A percentile compares a stretch with the other conserved stretches of the same genome.
Evolutionary conservation across 2,113 vertebrate genomes (phyloP).

Genomic region (Epinephelus cyanopodus): DNA sequence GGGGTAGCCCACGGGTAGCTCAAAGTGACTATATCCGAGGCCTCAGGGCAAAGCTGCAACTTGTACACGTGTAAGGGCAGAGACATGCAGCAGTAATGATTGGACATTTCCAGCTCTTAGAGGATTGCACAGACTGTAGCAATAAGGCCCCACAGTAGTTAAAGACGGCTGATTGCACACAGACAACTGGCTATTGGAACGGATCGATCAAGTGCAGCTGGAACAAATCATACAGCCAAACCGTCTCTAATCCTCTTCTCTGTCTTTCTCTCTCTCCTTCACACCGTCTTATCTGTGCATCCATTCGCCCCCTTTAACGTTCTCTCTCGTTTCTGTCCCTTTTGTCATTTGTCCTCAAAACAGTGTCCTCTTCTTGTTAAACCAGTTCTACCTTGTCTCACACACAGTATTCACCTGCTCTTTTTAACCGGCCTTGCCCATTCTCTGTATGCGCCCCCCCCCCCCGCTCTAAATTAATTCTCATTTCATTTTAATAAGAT

Average conservation of each 20-base stretch:
- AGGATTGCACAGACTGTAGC: conserved; percentile 10
- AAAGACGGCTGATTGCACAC: conserved; percentile 43
- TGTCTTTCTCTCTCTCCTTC: conserved; percentile 1
- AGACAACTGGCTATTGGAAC: conserved; percentile 50
- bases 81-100: conserved; percentile 2
- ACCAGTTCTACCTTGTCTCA: conserved; percentile 3
- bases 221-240: conserved; percentile 52
- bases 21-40: neutral
- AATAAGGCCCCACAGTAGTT: conserved; percentile 16
- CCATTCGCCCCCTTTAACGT: neutral
- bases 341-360: conserved; percentile 7
- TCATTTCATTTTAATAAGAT: conserved; percentile 42
- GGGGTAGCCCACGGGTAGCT: neutral
- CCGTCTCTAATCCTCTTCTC: conserved; percentile 18
- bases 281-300: conserved; percentile 25
- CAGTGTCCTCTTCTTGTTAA: conserved; percentile 12
- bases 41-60: conserved; percentile 2
- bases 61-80: conserved; percentile 1
- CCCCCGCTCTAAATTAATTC: conserved; percentile 22
- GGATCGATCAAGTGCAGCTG: conserved; percentile 64
- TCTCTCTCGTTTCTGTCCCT: neutral
- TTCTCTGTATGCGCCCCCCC: neutral
- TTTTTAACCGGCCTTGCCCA: neutral
- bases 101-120: conserved; percentile 25
- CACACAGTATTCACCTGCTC: conserved; percentile 6